Evolutionary conservation across 2,888 invertebrate species (phyloP), one percentile per base, ranked within the genome.

Genomic region (Neelides folsomi): DNA sequence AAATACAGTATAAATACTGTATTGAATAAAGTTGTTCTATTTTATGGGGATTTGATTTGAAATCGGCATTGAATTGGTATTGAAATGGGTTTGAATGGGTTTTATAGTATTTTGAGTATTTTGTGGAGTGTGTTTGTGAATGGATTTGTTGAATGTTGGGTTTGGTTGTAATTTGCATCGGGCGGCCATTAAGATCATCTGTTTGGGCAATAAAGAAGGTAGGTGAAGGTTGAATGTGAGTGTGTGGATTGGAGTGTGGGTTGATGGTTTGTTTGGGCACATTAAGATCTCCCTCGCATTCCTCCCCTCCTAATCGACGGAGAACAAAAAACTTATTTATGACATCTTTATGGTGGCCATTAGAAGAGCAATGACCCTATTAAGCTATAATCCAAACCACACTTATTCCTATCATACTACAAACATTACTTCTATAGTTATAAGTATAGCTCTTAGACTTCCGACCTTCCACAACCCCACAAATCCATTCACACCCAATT

Each of bases 351-450:
- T 56, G 56, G 52, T 36, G 46, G 54, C 53, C 42, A 56, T 56
- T 56, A 56, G 51, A 50, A 44, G 56, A 49, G 53, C 52, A 56
- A 54, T 56, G 56, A 56, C 54, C 56, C 54, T 56, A 56, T 54
- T 56, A 54, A 43, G 36, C 27, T 43, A 49, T n/a, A 12, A 36
- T 2, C 43, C 18, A 43, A 8, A 38, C 16, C 19, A 27, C 18
- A n/a, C 20, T 5, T 10, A 27, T 27, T 7, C 27, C 27, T 27
- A 27, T n/a, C 27, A 27, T 7, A 27, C 27, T 27, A 3, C 27
- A 27, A 7, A n/a, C n/a, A n/a, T n/a, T n/a, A n/a, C n/a, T n/a
- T n/a, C n/a, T n/a, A n/a, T n/a, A n/a, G n/a, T n/a, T n/a, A n/a
- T n/a, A n/a, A n/a, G n/a, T n/a, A n/a, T n/a, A n/a, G n/a, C n/a